Evolutionary conservation across 2,113 vertebrate species (phyloP).

Genomic region (Podarcis cretensis): DNA sequence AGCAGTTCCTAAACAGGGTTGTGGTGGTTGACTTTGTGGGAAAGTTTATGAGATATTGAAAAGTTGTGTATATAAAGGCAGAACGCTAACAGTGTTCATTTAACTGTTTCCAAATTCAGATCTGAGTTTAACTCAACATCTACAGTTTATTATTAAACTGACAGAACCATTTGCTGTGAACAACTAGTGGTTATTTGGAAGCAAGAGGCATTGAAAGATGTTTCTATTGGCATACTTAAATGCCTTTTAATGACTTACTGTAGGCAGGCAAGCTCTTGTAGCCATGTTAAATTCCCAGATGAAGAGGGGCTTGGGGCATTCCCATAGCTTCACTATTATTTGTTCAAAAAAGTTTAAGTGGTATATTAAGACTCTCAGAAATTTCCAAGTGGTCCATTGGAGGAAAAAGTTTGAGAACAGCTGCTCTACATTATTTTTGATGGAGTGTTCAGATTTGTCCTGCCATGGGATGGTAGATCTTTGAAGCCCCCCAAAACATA

Average conservation of each 20-base stretch:
- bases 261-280: background rate
- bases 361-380: background rate
- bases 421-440: background rate
- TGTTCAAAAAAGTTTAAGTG: background rate
- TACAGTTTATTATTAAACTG: conserved; percentile 27
- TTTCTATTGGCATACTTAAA: background rate
- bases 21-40: conserved; percentile 27
- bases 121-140: conserved; percentile 17
- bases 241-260: background rate
- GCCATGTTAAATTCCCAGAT: background rate
- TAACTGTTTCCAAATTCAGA: conserved; percentile 22
- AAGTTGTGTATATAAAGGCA: conserved; percentile 18
- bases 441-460: background rate
- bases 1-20: conserved; percentile 21
- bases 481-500: background rate
- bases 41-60: conserved; percentile 44
- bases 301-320: background rate
- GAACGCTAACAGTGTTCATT: conserved; percentile 19
- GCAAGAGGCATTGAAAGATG: background rate
- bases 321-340: background rate
- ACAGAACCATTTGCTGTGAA: conserved; percentile 30
- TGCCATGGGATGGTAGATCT: background rate
- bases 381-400: background rate
- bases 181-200: conserved; percentile 44
- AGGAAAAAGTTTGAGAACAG: background rate